Base-by-base conservation (phyloP, 2,888 invertebrate genomes). In the Colostygia pectinataria region DNA sequence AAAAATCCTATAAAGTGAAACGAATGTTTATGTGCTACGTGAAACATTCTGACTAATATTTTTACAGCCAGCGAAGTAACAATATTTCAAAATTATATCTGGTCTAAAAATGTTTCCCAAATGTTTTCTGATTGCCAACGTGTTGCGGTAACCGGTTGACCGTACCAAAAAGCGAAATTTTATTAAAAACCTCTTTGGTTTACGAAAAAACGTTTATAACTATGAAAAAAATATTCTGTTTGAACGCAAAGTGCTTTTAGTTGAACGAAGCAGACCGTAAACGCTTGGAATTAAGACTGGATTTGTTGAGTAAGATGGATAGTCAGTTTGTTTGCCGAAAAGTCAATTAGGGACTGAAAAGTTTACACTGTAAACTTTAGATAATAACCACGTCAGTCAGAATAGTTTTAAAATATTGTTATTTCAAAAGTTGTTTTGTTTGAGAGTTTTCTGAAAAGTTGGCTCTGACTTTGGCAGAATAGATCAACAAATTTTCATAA, bases 201-300 rank as follows among this genome's bases (percentile, higher is more conserved):
- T 29, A 41, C 41, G 42, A 9, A 49, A 54, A 52, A 53, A 6
- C 44, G 29, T 54, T 52, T 59, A 32, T 45, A 55, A 53, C 48
- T 44, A 44, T 38, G 18, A 37, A 46, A 33, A 20, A 49, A 52
- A 52, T 52, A 58, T 52, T 54, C 55, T 47, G 52, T 59, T 54
- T 59, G 47, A 41, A 36, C 10, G 15, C 1, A 41, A 42, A 29
- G 18, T 29, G 49, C 48, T 46, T 55, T 56, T 39, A 46, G 44
- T 46, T 43, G 37, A 40, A 34, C 23, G 28, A 32, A 6, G 27
- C 14, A 23, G 34, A 6, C 6, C 20, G 3, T 6, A 6, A 6
- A 20, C 20, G 20, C 20, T 20, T 20, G 1, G 20, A 20, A 5
- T 5, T 5, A 5, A 20, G 6, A 6, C 31, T 13, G 24, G 7